Percentiles rank a stretch among this genome's conserved stretches.
These are phyloP conservation scores for Turritopsis dohrnii DNA, from an alignment of 30 jellyfish, hydroid and myxozoan species.

Conservation along the genomic window DNA sequence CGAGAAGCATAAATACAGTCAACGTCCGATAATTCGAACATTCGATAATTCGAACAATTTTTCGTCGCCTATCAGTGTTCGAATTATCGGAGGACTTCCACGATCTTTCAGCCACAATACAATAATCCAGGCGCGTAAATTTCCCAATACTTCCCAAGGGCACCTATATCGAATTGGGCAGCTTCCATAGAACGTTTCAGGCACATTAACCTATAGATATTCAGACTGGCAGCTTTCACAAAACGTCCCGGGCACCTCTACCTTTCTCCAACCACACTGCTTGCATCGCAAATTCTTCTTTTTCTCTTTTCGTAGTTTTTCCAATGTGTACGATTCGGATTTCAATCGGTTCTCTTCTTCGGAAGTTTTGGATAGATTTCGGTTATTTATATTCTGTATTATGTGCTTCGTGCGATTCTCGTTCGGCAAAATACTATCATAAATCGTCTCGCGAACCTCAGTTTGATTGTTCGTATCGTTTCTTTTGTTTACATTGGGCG, in stretches of 20 bases:
- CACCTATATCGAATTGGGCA: too few species aligned
- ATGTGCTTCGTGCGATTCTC: background rate
- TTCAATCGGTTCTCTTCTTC: background rate
- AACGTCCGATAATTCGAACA: too few species aligned
- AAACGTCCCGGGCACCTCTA: slow-evolving; percentile 40
- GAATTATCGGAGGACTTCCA: too few species aligned
- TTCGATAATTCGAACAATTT: too few species aligned
- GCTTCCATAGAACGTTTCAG: too few species aligned
- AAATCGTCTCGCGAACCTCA: background rate
- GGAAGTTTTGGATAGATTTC: background rate
- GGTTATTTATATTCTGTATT: background rate
- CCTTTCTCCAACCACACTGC: slow-evolving; percentile 74
- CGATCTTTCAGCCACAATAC: too few species aligned
- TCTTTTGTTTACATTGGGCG: background rate
- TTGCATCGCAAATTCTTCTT: slow-evolving; percentile 35
- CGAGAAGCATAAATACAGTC: too few species aligned
- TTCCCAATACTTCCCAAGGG: background rate
- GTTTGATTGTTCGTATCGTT: background rate
- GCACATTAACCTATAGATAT: slow-evolving; percentile 31
- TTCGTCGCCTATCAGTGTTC: too few species aligned
- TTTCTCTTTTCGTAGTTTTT: background rate
- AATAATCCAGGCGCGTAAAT: background rate
- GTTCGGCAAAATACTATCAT: background rate
- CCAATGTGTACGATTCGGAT: background rate
- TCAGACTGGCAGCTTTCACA: slow-evolving; percentile 73